Percentiles rank a stretch among this genome's conserved stretches.
Conservation (phyloP, 2,797 vertebrate species). For the Poecilia wingei region DNA sequence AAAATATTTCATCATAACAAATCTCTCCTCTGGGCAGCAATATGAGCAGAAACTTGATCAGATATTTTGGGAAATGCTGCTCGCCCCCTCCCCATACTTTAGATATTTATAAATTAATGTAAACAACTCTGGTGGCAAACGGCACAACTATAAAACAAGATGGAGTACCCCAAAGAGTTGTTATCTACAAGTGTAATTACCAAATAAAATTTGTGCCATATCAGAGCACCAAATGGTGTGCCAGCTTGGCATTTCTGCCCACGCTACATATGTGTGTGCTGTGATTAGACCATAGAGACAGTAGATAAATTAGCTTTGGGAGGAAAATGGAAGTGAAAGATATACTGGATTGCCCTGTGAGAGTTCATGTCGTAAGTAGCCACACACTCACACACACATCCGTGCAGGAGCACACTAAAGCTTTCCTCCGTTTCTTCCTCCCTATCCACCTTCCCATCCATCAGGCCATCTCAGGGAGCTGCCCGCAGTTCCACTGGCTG, state of each 20-base stretch:
- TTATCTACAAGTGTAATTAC: constrained; percentile 73
- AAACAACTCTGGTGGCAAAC: constrained; percentile 34
- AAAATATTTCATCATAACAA: background rate
- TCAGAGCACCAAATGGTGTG: constrained; percentile 55
- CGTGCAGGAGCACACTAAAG: constrained; percentile 45
- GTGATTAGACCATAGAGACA: constrained; percentile 73
- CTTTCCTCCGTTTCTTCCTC: constrained; percentile 71
- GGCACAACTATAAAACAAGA: constrained; percentile 53
- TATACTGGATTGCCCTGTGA: constrained; percentile 69
- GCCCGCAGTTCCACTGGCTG: constrained; percentile 98
- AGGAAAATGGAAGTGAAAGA: constrained; percentile 70
- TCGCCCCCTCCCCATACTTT: constrained; percentile 46
- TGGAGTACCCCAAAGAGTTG: constrained; percentile 55
- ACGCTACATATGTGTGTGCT: constrained; percentile 65
- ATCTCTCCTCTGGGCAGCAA: background rate
- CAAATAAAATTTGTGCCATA: constrained; percentile 61
- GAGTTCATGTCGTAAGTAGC: constrained; percentile 65
- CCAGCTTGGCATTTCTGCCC: constrained; percentile 69
- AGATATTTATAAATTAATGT: constrained; percentile 43
- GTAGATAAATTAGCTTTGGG: constrained; percentile 76
- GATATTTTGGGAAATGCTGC: constrained; percentile 30
- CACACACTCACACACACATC: constrained; percentile 37
- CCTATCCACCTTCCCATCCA: constrained; percentile 85
- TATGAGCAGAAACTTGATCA: background rate
- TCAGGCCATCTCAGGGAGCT: constrained; percentile 98